Conservation (phyloP, 1,140 invertebrate species). For the Apis laboriosa region DNA sequence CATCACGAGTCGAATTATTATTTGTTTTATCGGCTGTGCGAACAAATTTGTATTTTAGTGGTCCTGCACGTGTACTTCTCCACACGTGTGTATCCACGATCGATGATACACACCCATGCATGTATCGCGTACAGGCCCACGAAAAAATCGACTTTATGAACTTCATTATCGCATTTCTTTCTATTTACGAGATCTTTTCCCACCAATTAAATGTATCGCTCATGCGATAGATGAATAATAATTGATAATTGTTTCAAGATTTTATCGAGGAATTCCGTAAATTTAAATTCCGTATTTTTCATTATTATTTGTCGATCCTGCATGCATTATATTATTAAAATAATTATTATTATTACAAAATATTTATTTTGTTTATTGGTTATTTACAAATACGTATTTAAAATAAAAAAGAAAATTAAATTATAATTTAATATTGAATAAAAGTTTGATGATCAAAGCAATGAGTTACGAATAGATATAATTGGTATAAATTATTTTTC, state of each 20-base stretch:
- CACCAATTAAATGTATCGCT: background rate
- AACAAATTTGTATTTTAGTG: constrained; percentile 40
- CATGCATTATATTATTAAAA: no score
- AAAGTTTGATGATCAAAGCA: no score
- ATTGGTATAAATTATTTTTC: background rate
- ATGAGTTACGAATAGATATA: no score
- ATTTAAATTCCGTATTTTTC: no score
- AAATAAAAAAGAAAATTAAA: no score
- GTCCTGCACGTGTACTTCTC: constrained; percentile 2
- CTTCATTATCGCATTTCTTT: background rate
- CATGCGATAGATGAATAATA: background rate
- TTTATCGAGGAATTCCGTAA: no score
- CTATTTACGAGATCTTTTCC: background rate
- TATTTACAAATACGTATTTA: no score
- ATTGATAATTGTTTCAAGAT: background rate
- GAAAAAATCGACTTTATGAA: constrained; percentile 46
- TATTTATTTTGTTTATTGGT: no score
- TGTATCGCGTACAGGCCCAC: constrained; percentile 52
- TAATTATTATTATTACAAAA: no score
- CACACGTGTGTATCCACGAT: background rate
- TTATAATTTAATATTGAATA: no score
- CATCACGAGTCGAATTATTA: constrained; percentile 49
- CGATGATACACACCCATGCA: constrained; percentile 49
- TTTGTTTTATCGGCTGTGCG: constrained; percentile 53
- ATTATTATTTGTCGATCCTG: no score